Evolutionary conservation across 2,797 vertebrate genomes (phyloP), one percentile per base, ranked within the genome.

Genomic region (Ceryle rudis): DNA sequence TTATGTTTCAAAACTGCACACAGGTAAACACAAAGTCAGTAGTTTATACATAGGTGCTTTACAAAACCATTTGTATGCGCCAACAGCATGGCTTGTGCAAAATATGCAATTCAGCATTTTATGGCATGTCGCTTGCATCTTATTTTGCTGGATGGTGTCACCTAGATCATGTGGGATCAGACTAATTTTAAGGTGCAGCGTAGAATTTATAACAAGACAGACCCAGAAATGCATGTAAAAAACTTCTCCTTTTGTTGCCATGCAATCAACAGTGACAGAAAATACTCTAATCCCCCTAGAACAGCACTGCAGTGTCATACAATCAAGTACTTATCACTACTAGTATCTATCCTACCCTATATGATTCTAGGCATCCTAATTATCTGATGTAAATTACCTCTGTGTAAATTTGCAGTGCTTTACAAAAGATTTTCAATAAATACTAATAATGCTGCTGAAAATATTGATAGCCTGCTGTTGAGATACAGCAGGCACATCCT

Each of bases 361-460:
- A 81, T 52, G 47, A 62, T 92, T 95, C 93, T 82, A 93, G 83
- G 60, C 80, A 61, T 74, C 60, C 64, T 93, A 89, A 96, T 86
- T 97, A 90, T 25, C 31, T 54, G 67, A 94, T 90, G 74, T 89
- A 96, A 97, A 96, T 90, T 90, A 94, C 83, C 86, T 86, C 73
- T 65, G 77, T 57, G 73, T 22, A 92, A 95, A 89, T 81, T 81
- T 75, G 60, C 52, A 54, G 47, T 28, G 37, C 73, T 89, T 90
- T 54, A 93, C 73, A 60, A 88, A 89, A 93, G 70, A 86, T 86
- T 93, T 90, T 84, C 88, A 90, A 95, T 90, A 95, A 94, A 94
- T 95, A 82, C 77, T 84, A 92, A 93, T 93, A 96, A 89, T 72
- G 35, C 61, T 93, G 60, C 88, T 95, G 88, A 86, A 79, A 96